A percentile compares a stretch with the other conserved stretches of the same genome.
Conservation (phyloP, 2,888 invertebrate genomes). For the Athetis lepigone region DNA sequence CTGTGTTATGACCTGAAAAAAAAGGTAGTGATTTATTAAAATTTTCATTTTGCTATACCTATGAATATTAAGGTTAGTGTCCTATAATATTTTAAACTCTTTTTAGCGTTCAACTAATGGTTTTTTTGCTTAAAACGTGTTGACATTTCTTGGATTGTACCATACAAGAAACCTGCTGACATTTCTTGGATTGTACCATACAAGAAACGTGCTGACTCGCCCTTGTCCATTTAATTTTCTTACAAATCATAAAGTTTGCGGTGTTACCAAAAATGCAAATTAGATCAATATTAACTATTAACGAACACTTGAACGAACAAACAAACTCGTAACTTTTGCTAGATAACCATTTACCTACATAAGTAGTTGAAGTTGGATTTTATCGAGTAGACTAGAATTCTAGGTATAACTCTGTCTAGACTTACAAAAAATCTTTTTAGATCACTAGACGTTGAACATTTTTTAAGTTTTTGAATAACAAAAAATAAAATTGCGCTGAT, state of each 20-base stretch:
- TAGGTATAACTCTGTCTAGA: conserved; percentile 36
- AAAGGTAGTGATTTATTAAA: no score
- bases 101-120: no score
- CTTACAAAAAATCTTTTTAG: conserved; percentile 4
- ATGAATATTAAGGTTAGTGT: no score
- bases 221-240: no score
- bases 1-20: no score
- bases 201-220: no score
- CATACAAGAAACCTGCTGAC: no score
- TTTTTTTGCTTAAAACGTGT: no score
- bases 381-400: conserved; percentile 22
- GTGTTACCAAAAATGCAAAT: conserved; percentile 27
- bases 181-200: no score
- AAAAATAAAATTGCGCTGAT: background rate
- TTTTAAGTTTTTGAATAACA: background rate
- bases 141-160: no score
- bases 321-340: conserved; percentile 52
- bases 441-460: conserved; percentile 8
- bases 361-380: conserved; percentile 21
- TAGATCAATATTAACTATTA: conserved; percentile 39
- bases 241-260: background rate
- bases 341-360: conserved; percentile 2
- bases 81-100: no score
- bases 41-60: no score
- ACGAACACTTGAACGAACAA: conserved; percentile 36